Percentiles rank a stretch among this genome's conserved stretches.
phyloP scores from a whole-genome alignment of 2,113 vertebrate species.

The Pampusana beccarii region DNA sequence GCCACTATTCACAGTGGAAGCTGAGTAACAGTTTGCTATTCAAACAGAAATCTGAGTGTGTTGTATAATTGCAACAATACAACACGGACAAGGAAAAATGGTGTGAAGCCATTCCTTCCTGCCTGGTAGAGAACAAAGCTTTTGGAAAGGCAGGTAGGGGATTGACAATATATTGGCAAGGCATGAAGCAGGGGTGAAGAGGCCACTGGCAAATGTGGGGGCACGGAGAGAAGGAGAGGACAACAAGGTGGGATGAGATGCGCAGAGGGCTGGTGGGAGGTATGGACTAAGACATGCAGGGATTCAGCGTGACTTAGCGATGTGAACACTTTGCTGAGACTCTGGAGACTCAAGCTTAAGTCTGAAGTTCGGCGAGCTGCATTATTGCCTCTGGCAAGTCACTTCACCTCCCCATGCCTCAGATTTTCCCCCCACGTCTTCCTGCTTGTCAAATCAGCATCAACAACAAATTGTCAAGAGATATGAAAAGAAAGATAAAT shows the following conservation, averaged over 20 bases:
- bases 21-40: conserved; percentile 46
- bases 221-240: not conserved
- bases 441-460: not conserved
- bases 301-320: not conserved
- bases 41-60: conserved; percentile 39
- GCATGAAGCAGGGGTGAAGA: not conserved
- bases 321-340: not conserved
- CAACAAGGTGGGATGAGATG: not conserved
- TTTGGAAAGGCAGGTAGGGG: not conserved
- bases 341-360: not conserved
- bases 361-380: not conserved
- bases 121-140: not conserved
- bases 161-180: not conserved
- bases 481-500: not conserved
- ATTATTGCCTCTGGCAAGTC: not conserved
- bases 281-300: not conserved
- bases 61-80: not conserved
- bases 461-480: not conserved
- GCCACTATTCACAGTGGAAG: conserved; percentile 41
- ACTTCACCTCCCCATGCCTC: not conserved
- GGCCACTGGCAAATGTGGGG: rapidly evolving
- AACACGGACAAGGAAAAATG: not conserved
- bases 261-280: not conserved
- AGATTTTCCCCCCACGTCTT: not conserved
- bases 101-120: not conserved